Conservation (phyloP, 2,888 invertebrate genomes). For the Tachina grossa region DNA sequence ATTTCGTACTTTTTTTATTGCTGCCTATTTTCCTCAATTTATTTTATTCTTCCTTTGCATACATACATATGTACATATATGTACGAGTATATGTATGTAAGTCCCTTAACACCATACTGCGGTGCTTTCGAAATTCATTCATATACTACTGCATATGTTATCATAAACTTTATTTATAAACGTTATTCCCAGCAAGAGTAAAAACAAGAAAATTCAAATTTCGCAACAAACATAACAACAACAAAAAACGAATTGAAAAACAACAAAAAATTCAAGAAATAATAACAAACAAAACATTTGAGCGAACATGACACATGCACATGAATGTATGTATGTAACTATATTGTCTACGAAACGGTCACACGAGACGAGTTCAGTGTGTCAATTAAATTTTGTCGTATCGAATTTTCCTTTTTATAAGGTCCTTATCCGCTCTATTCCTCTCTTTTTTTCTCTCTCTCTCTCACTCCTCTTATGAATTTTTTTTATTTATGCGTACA, state of each 20-base stretch:
- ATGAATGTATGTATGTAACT: not conserved
- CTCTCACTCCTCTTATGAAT: not conserved
- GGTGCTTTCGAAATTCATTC: conserved; percentile 46
- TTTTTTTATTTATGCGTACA: not conserved
- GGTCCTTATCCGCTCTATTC: conserved; percentile 3
- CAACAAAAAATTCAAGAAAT: conserved; percentile 15
- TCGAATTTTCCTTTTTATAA: conserved; percentile 44
- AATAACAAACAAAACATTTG: conserved; percentile 49
- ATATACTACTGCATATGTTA: conserved; percentile 61
- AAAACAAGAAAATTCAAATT: conserved; percentile 50
- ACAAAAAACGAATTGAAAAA: conserved; percentile 46
- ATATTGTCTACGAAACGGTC: conserved; percentile 62
- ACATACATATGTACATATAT: not conserved
- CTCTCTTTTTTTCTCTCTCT: conserved; percentile 32
- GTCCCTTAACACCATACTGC: conserved; percentile 38
- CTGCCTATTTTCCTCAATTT: conserved; percentile 6
- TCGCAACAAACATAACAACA: conserved; percentile 16
- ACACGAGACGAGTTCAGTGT: conserved; percentile 73
- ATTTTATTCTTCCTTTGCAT: conserved; percentile 30
- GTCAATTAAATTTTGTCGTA: conserved; percentile 69
- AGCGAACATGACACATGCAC: conserved; percentile 29
- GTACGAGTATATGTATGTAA: conserved; percentile 10
- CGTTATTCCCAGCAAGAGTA: conserved; percentile 35
- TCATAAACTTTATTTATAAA: conserved; percentile 58
- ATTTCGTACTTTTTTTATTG: not conserved